A percentile compares a stretch with the other conserved stretches of the same genome.
These are phyloP conservation scores for Antidorcas marsupialis DNA, from an alignment of 2,113 vertebrate species.

Conservation along the genomic window DNA sequence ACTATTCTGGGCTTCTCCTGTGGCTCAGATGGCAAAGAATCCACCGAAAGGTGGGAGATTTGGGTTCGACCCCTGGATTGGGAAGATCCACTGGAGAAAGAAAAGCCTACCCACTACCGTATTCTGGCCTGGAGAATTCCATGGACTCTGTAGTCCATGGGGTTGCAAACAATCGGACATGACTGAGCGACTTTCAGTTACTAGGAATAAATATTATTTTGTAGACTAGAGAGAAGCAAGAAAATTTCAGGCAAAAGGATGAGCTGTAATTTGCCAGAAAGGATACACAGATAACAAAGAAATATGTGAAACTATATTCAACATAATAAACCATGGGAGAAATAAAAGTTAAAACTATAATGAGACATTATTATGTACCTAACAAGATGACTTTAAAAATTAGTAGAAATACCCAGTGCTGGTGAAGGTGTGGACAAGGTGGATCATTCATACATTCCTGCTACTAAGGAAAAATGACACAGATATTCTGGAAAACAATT, in stretches of 20 bases:
- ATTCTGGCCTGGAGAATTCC: background rate
- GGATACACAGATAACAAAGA: background rate
- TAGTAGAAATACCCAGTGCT: background rate
- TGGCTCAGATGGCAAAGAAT: background rate
- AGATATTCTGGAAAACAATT: background rate
- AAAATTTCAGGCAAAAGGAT: background rate
- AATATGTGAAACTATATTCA: background rate
- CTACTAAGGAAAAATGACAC: background rate
- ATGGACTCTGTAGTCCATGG: background rate
- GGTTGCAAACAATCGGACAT: rapidly evolving
- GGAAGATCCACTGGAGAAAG: background rate
- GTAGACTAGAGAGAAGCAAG: background rate
- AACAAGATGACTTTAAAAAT: background rate
- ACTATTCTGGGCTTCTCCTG: background rate
- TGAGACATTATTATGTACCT: background rate
- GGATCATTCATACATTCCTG: background rate
- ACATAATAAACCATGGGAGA: background rate
- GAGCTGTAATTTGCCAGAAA: background rate
- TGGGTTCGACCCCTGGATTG: background rate
- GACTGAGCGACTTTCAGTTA: background rate
- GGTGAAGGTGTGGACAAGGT: background rate
- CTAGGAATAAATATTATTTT: background rate
- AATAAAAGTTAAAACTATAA: background rate
- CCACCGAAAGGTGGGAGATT: rapidly evolving
- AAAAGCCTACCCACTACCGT: background rate